phyloP scores from a whole-genome alignment of 2,888 invertebrate species.

The Craniophora ligustri region DNA sequence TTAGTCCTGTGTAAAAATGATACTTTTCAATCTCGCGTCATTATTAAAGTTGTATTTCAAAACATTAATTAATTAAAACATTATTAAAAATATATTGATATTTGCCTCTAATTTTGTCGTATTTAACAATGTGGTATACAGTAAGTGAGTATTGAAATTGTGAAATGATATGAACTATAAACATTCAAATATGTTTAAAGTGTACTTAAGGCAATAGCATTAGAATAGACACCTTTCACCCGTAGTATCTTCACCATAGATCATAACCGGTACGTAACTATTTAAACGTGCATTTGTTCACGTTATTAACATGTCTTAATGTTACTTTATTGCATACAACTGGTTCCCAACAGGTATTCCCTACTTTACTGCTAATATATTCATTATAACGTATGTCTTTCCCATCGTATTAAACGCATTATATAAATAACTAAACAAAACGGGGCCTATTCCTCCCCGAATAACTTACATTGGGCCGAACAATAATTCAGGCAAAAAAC shows the following conservation, averaged over 20 bases:
- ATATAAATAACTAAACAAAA: conserved; percentile 83
- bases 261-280: conserved; percentile 56
- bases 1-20: too few species aligned
- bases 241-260: conserved; percentile 50
- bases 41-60: too few species aligned
- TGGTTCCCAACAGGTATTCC: conserved; percentile 67
- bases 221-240: conserved; percentile 49
- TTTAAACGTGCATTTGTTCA: conserved; percentile 74
- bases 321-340: conserved; percentile 76
- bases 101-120: too few species aligned
- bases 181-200: conserved; percentile 14
- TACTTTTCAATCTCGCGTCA: too few species aligned
- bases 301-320: conserved; percentile 78
- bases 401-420: conserved; percentile 82
- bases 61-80: too few species aligned
- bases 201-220: conserved; percentile 18
- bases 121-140: too few species aligned
- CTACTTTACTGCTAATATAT: conserved; percentile 85
- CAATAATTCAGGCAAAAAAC: conserved; percentile 84
- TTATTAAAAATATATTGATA: too few species aligned
- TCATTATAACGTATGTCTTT: conserved; percentile 84
- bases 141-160: too few species aligned
- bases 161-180: too few species aligned
- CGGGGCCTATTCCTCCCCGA: conserved; percentile 67
- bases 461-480: conserved; percentile 80